Evolutionary conservation across 2,888 invertebrate genomes (phyloP).

Genomic region (Bombyx huttoni): DNA sequence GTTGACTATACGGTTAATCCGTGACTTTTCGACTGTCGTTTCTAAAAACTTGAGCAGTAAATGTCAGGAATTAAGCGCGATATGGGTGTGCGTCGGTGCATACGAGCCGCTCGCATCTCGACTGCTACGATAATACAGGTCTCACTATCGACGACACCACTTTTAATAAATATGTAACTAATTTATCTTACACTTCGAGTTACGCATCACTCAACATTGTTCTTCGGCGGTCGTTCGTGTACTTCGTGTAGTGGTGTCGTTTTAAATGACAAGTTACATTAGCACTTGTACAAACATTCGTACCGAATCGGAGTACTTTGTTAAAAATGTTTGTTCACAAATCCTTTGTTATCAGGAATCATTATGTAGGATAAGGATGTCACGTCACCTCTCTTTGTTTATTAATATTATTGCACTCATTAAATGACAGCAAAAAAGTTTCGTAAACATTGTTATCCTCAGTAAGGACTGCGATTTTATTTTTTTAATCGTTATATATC

Average conservation of each 20-base stretch:
- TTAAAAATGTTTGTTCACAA: slow-evolving; percentile 1
- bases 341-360: slow-evolving; percentile 1
- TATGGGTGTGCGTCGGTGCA: slow-evolving; percentile 44
- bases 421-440: too few species aligned
- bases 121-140: slow-evolving; percentile 56
- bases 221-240: slow-evolving; percentile 15
- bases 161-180: slow-evolving; percentile 56
- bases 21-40: slow-evolving; percentile 45
- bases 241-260: slow-evolving; percentile 12
- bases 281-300: slow-evolving; percentile 10
- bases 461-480: too few species aligned
- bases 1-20: slow-evolving; percentile 46
- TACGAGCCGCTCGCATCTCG: slow-evolving; percentile 53
- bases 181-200: slow-evolving; percentile 56
- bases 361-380: background rate
- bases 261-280: slow-evolving; percentile 15
- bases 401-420: too few species aligned
- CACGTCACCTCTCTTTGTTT: too few species aligned
- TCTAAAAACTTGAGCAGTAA: slow-evolving; percentile 61
- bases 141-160: slow-evolving; percentile 44
- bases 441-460: too few species aligned
- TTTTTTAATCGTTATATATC: too few species aligned
- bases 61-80: slow-evolving; percentile 50
- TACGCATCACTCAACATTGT: slow-evolving; percentile 35
- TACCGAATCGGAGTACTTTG: background rate